These are phyloP conservation scores for Cylindroiulus punctatus DNA, from an alignment of 2,888 invertebrate species.

Conservation along the genomic window DNA sequence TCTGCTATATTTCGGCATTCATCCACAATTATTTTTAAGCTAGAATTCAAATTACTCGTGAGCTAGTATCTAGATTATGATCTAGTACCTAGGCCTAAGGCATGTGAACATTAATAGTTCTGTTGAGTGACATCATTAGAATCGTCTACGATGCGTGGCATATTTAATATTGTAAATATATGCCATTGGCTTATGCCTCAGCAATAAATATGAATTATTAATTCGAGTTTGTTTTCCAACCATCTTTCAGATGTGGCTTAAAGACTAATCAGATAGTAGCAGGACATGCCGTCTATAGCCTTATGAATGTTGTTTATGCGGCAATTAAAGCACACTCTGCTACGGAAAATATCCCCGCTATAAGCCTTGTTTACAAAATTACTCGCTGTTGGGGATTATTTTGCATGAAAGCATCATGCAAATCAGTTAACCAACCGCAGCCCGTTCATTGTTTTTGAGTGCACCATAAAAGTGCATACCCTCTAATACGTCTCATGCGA, in stretches of 20 bases:
- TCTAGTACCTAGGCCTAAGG: background rate
- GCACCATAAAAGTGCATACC: background rate
- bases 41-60: too few species aligned
- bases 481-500: background rate
- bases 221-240: background rate
- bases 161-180: background rate
- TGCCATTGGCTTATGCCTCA: background rate
- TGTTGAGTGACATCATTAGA: background rate
- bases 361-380: slow-evolving; percentile 38
- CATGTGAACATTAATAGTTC: background rate
- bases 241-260: background rate
- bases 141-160: background rate
- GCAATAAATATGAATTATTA: background rate
- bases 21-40: too few species aligned
- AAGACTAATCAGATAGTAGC: background rate
- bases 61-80: too few species aligned
- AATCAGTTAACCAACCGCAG: slow-evolving; percentile 9
- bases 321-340: slow-evolving; percentile 6
- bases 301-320: slow-evolving; percentile 21
- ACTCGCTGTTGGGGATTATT: slow-evolving; percentile 1
- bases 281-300: background rate
- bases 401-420: background rate
- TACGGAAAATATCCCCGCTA: background rate
- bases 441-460: background rate
- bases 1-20: too few species aligned